Evolutionary conservation across 2,888 invertebrate species (phyloP).

Genomic region (Meiosimyza platycephala): DNA sequence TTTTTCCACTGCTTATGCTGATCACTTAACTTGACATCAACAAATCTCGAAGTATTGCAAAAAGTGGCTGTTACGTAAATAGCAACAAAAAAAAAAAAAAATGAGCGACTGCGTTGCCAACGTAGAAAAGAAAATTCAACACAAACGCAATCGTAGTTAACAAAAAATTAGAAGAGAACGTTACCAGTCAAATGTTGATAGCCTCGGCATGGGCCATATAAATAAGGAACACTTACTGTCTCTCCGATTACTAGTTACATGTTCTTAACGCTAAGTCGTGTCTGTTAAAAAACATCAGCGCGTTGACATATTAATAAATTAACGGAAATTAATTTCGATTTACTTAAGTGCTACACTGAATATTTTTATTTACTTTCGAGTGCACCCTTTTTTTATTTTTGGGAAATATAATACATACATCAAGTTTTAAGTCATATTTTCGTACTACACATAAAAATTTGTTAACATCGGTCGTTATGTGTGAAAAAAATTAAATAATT

Average conservation of each 20-base stretch:
- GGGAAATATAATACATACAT: no score
- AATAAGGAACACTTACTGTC: slow-evolving; percentile 62
- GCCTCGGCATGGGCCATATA: slow-evolving; percentile 67
- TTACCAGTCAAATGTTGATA: slow-evolving; percentile 54
- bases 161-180: slow-evolving; percentile 17
- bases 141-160: not conserved
- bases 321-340: no score
- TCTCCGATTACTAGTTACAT: slow-evolving; percentile 60
- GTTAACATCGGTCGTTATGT: not conserved
- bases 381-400: no score
- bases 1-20: no score
- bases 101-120: slow-evolving; percentile 14
- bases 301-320: not conserved
- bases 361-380: no score
- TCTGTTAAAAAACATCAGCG: not conserved
- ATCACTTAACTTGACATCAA: no score
- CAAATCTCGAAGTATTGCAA: no score
- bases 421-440: no score
- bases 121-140: not conserved
- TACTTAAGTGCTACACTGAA: no score
- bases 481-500: slow-evolving; percentile 3
- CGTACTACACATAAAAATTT: no score
- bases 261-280: slow-evolving; percentile 57
- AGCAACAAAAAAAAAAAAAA: not conserved
- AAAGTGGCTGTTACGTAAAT: not conserved